Evolutionary conservation across 2,113 vertebrate species (phyloP).

Genomic region (Nicator chloris): DNA sequence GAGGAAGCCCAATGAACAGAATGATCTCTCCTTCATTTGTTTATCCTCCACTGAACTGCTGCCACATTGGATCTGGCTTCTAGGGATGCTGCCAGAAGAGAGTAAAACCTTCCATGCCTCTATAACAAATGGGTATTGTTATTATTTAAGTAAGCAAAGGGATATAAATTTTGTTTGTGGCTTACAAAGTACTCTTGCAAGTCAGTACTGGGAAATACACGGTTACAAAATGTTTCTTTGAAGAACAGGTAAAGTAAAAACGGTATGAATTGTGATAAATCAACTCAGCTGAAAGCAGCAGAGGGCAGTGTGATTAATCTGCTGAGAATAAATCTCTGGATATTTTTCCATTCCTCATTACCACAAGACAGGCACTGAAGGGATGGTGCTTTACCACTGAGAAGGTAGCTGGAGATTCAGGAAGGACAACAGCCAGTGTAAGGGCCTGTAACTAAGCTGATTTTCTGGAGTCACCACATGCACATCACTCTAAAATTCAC

Average conservation of each 20-base stretch:
- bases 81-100: background rate
- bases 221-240: background rate
- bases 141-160: background rate
- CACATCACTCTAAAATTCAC: background rate
- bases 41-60: background rate
- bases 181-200: background rate
- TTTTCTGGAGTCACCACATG: background rate
- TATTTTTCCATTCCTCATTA: background rate
- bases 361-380: background rate
- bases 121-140: background rate
- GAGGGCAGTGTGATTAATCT: conserved; percentile 31
- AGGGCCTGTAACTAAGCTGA: background rate
- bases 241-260: conserved; percentile 8
- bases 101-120: background rate
- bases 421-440: background rate
- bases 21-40: background rate
- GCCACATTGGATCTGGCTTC: background rate
- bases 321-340: background rate
- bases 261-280: background rate
- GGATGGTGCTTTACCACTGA: background rate
- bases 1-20: background rate
- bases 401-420: background rate
- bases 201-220: background rate
- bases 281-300: background rate
- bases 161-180: background rate